These are phyloP conservation scores for Phasia obesa DNA, from an alignment of 2,888 invertebrate genomes.

Conservation along the genomic window DNA sequence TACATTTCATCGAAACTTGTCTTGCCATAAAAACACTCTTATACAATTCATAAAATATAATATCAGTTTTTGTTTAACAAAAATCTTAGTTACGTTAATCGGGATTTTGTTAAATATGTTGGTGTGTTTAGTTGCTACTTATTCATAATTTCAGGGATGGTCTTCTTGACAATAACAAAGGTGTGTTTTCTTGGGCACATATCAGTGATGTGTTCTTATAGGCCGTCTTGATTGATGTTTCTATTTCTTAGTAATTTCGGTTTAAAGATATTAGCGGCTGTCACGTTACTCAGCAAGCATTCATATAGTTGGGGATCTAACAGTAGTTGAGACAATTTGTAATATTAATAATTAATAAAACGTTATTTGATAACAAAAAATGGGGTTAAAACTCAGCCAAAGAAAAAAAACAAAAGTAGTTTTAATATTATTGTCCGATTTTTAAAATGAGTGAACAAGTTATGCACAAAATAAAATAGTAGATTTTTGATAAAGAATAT, in stretches of 20 bases:
- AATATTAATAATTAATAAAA: not conserved
- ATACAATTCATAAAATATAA: constrained; percentile 25
- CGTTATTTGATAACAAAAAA: not conserved
- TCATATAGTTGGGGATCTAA: constrained; percentile 8
- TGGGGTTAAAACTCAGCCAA: no score
- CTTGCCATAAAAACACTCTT: constrained; percentile 48
- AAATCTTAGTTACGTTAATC: constrained; percentile 59
- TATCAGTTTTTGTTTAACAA: constrained; percentile 23
- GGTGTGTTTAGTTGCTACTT: constrained; percentile 15
- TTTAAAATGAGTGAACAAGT: no score
- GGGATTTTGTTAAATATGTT: constrained; percentile 2
- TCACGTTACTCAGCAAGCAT: not conserved
- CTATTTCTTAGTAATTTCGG: constrained; percentile 34
- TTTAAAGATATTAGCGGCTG: constrained; percentile 10
- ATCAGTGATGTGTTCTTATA: constrained; percentile 7
- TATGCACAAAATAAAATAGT: no score
- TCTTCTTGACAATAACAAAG: constrained; percentile 42
- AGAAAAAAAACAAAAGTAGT: no score
- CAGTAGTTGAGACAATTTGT: constrained; percentile 35
- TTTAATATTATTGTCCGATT: no score
- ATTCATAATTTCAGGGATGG: constrained; percentile 61
- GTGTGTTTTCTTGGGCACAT: constrained; percentile 46
- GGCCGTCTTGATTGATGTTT: constrained; percentile 28
- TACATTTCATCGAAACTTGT: constrained; percentile 62
- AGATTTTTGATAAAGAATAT: no score